Evolutionary conservation across 2,113 vertebrate species (phyloP), one percentile per base, ranked within the genome.

Genomic region (Nothocercus nigrocapillus): DNA sequence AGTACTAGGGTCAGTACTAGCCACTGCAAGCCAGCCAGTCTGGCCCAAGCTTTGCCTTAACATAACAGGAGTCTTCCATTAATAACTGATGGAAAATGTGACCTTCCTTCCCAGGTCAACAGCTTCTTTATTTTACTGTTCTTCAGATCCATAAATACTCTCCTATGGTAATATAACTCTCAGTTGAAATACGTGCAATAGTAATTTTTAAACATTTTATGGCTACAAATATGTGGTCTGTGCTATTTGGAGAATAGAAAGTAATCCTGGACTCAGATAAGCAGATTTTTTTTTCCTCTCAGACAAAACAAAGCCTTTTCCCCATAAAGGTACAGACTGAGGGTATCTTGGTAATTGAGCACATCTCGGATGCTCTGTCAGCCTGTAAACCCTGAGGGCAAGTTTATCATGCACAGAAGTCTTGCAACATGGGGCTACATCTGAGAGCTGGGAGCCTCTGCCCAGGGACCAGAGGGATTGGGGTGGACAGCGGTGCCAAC

Each of bases 151-250:
- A 58, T 75, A 90, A 90, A 75, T 11, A 53, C 13, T 40, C 13
- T 30, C 30, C 10, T 58, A 73, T 81, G 15, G 56, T 73, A 73
- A 62, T 54, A 87, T 78, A 94, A 58, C 32, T 66, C 54, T 25
- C 62, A 56, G 27, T 73, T 88, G 68, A 62, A 82, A 76, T 49
- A 72, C 7, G 11, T 62, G 49, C n/a, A 76, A 53, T 68, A 84
- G 87, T 62, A 68, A 69, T 79, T 92, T 68, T 53, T 79, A 96
- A 75, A 8, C 5, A 78, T 84, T 95, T 85, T 64, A 86, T 59
- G 38, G 16, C 7, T 75, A 38, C 47, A 84, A 86, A 93, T 64
- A 68, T 11, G 14, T 70, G 6, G 13, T 3, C 24, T 66, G 5
- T 42, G 27, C 17, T 61, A 28, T 62, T 6, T 72, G 7, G 10